Conservation (phyloP, 1,140 invertebrate genomes). For the Neodiprion lecontei region DNA sequence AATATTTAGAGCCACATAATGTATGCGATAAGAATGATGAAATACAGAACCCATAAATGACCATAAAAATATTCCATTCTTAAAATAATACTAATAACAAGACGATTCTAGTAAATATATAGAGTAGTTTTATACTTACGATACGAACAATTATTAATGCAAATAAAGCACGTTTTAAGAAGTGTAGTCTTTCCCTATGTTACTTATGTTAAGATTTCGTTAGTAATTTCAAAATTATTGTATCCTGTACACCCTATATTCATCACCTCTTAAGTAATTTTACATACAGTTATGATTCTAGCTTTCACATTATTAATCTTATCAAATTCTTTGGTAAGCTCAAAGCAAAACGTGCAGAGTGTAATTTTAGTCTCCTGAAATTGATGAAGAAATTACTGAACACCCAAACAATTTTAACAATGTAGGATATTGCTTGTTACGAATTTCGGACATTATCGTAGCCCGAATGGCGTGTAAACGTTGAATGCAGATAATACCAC, state of each 20-base stretch:
- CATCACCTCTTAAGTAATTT: too few relatives aligned
- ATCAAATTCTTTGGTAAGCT: too few relatives aligned
- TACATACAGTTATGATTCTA: too few relatives aligned
- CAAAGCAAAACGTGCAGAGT: too few relatives aligned
- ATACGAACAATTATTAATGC: conserved; percentile 44
- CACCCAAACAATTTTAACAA: too few relatives aligned
- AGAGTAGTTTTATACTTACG: conserved; percentile 55
- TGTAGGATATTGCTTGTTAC: too few relatives aligned
- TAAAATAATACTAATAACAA: conserved; percentile 31
- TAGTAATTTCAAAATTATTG: not conserved
- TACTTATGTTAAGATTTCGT: not conserved
- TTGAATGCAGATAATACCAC: too few relatives aligned
- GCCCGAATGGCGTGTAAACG: too few relatives aligned
- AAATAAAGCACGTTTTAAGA: conserved; percentile 40
- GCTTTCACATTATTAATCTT: too few relatives aligned
- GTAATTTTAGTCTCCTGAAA: too few relatives aligned
- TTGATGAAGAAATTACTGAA: too few relatives aligned
- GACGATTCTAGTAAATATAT: conserved; percentile 40
- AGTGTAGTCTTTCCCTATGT: not conserved
- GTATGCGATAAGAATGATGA: conserved; percentile 19
- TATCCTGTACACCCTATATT: not conserved
- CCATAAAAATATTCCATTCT: conserved; percentile 29
- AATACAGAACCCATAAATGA: conserved; percentile 21
- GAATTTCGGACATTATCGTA: too few relatives aligned
- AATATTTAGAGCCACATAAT: conserved; percentile 19